These are phyloP conservation scores for Pycnomerus fuliginosus DNA, from an alignment of 2,888 invertebrate genomes.

Conservation along the genomic window DNA sequence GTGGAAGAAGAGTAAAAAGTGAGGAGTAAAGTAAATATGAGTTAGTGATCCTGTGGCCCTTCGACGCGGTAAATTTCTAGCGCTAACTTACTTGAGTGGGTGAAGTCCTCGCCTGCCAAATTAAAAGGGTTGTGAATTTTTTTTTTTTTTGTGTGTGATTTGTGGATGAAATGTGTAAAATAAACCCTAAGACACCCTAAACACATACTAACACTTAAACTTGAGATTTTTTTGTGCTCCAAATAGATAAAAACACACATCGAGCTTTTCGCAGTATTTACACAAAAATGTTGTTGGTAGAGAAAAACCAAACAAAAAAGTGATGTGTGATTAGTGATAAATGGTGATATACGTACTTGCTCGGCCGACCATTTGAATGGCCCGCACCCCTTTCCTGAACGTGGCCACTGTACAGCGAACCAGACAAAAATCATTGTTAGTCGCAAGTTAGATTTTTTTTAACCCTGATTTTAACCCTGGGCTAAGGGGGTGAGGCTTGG, in stretches of 20 bases:
- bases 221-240: conserved; percentile 26
- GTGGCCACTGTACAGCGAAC: conserved; percentile 81
- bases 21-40: conserved; percentile 29
- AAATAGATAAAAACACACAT: conserved; percentile 9
- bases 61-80: conserved; percentile 22
- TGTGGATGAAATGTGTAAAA: conserved; percentile 10
- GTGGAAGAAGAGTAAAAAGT: conserved; percentile 24
- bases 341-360: conserved; percentile 83
- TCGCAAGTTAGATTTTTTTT: too few species aligned
- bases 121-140: conserved; percentile 38
- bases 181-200: conserved; percentile 27
- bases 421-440: conserved; percentile 57
- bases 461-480: too few species aligned
- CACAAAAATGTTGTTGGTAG: too few species aligned
- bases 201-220: conserved; percentile 32
- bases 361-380: conserved; percentile 97
- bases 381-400: conserved; percentile 99
- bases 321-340: conserved; percentile 20
- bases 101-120: conserved; percentile 51
- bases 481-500: conserved; percentile 1
- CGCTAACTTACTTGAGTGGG: conserved; percentile 48
- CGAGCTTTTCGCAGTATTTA: conserved; percentile 13
- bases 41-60: conserved; percentile 29
- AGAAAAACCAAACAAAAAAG: conserved; percentile 10
- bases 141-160: conserved; percentile 15